Base-by-base conservation (phyloP, 2,888 invertebrate genomes). In the Trissolcus japonicus region DNA sequence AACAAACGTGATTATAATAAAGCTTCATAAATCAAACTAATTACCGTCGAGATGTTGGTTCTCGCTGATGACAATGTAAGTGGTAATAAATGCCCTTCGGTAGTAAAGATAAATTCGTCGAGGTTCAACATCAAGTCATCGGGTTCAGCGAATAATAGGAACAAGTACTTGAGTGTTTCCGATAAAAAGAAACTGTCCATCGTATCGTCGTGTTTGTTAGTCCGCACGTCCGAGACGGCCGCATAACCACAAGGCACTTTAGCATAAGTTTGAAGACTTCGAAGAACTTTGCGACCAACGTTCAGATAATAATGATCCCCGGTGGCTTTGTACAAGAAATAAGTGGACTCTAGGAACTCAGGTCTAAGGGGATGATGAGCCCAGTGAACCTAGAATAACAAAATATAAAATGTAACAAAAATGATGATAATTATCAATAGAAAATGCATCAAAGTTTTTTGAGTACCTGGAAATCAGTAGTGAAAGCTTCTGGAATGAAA, bases 171-270 rank as follows among this genome's bases (percentile, higher is more conserved):
- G 86, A 99, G 96, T 0, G 99, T 99, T 90, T 99, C 99, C 0
- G 99, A 96, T 1, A 99, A 91, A 0, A 99, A 97, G 90, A 97
- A 99, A 0, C 98, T 98, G 88, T 99, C 99, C 98, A 99, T 98
- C 79, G 98, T 93, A 86, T 99, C 98, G 87, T 98, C 98, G 85
- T 97, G 96, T 73, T 93, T 92, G 29, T 95, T 93, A 0, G 97
- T 97, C 54, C 97, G 92, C 0, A 98, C 96, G 89, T 98, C 98
- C 84, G 96, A 97, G n/a, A 98, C 96, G 1, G 98, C 97, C 0
- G 99, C 99, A 90, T 96, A 99, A 0, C 99, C 99, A 88, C 99
- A 99, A 1, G 95, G 93, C n/a, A 98, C 98, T 83, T 95, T 92
- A 0, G 98, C 95, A 90, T 96, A 94, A 81, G 94, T 94, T 87